Percentiles rank a stretch among this genome's conserved stretches.
phyloP scores from a whole-genome alignment of 2,888 invertebrate species.

The Portevinia maculata region DNA sequence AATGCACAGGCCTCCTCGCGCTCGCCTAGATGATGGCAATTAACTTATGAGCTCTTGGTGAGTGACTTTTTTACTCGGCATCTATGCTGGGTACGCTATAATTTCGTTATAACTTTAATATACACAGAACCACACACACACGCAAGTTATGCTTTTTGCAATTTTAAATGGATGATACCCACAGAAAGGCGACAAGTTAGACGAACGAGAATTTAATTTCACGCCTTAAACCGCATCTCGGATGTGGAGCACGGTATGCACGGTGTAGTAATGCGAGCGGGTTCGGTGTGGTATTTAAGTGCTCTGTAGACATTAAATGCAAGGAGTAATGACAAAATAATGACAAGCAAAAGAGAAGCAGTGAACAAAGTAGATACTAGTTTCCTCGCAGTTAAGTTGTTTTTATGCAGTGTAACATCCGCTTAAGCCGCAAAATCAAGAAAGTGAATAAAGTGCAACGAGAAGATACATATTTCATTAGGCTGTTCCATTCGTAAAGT shows the following conservation, averaged over 20 bases:
- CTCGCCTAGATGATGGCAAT: constrained; percentile 38
- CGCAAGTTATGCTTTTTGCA: background rate
- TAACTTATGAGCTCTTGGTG: constrained; percentile 29
- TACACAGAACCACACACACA: background rate
- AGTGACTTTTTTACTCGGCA: background rate
- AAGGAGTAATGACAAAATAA: constrained; percentile 60
- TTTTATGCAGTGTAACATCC: constrained; percentile 24
- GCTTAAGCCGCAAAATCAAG: constrained; percentile 24
- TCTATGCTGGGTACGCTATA: constrained; percentile 3
- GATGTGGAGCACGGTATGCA: background rate
- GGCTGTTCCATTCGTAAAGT: constrained; percentile 43
- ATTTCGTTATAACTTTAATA: constrained; percentile 21
- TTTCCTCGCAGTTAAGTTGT: constrained; percentile 27
- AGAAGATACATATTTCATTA: constrained; percentile 34
- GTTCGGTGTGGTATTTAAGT: background rate
- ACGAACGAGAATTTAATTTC: constrained; percentile 60
- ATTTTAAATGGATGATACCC: constrained; percentile 34
- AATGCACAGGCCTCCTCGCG: constrained; percentile 1
- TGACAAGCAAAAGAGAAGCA: constrained; percentile 22
- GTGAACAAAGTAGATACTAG: constrained; percentile 26
- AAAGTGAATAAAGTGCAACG: constrained; percentile 9
- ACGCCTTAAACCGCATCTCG: constrained; percentile 43
- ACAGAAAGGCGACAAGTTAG: constrained; percentile 49
- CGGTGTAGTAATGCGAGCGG: background rate
- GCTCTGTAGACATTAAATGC: constrained; percentile 63